A percentile compares a stretch with the other conserved stretches of the same genome.
Conservation (phyloP, 2,113 vertebrate genomes). For the Pandion haliaetus region DNA sequence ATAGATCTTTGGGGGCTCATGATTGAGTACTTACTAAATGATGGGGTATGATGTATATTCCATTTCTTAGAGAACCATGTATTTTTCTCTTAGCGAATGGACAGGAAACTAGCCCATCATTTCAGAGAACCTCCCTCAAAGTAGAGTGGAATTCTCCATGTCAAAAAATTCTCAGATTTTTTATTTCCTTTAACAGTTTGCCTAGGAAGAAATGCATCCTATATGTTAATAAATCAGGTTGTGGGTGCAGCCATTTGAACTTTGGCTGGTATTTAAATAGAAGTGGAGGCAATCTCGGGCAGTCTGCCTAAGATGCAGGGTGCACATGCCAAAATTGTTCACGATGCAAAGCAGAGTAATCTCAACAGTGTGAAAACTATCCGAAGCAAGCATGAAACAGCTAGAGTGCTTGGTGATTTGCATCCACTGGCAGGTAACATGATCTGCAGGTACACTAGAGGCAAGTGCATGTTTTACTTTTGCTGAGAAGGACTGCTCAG, state of each 20-base stretch:
- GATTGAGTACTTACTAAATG: constrained; percentile 78
- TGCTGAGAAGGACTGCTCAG: neutral
- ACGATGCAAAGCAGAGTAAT: neutral
- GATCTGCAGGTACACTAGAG: neutral
- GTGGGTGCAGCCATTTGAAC: neutral
- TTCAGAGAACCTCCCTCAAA: neutral
- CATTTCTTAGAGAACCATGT: neutral
- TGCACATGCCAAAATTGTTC: neutral
- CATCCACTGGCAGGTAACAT: neutral
- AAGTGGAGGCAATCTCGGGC: neutral
- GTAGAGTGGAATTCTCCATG: neutral
- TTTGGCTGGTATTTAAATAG: neutral
- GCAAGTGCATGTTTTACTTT: neutral
- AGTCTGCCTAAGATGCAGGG: neutral
- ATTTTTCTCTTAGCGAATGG: neutral
- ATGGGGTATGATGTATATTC: constrained; percentile 72
- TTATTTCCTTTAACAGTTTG: neutral
- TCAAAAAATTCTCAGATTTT: neutral
- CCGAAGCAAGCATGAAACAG: neutral
- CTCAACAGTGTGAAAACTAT: neutral
- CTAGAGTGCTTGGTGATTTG: neutral
- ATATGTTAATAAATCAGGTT: neutral
- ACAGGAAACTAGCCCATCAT: neutral
- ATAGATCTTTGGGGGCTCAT: constrained; percentile 85
- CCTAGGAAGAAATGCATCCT: neutral